Conservation (phyloP, 1,140 invertebrate species). For the Apis mellifera region Amel_HAv3.1 CM009943.2:6157501-6158000, state of each 20-base stretch:
- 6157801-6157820: constrained; percentile 24
- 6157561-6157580: neutral
- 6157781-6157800: constrained; percentile 17
- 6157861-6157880: neutral
- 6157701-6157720: constrained; percentile 13
- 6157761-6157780: neutral
- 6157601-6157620: neutral
- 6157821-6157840: constrained; percentile 17
- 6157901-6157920: neutral
- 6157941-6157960: neutral
- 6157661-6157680: neutral
- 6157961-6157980: neutral
- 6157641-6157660: neutral
- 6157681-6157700: neutral
- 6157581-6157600: neutral
- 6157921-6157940: neutral
- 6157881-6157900: neutral
- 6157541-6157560: constrained; percentile 7
- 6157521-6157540: neutral
- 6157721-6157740: neutral
- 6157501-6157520: neutral
- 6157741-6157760: neutral
- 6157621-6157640: constrained; percentile 20
- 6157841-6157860: constrained; percentile 1
- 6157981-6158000: neutral